Evolutionary conservation across 2,888 invertebrate species (phyloP), one percentile per base, ranked within the genome.

Genomic region (Globia sparganii): DNA sequence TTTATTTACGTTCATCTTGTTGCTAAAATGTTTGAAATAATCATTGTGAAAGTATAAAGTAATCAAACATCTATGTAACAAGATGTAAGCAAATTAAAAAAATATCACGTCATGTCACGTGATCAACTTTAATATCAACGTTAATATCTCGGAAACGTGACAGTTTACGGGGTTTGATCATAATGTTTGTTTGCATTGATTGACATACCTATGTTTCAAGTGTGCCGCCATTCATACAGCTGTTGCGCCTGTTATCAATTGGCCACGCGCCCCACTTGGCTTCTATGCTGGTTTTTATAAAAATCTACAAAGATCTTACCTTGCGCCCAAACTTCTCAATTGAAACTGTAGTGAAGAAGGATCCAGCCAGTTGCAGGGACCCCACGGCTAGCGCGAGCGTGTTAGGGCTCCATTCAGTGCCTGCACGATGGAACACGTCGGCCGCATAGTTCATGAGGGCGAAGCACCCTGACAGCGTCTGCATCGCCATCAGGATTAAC

Each of bases 391-490:
- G 88, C 0, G 95, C 93, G 49, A 95, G 86, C 11, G 90, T 91
- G 90, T 95, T 93, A 40, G 95, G 93, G 83, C 97, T 97, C 97
- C 97, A 97, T 91, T 94, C 92, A 85, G 96, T 95, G 93, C 97
- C 97, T 83, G 97, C 93, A 25, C 94, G 88, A 8, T 82, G 58
- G 91, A 97, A 97, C 84, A 96, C 93, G 74, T 94, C 93, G 0
- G 94, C 91, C 3, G 95, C 95, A 87, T 94, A 95, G 90, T 94
- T 94, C 93, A 95, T 94, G 70, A 95, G 93, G 77, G 95, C 95
- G 91, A 95, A 96, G 90, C 94, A 93, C 79, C 95, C 95, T 0
- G 94, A 94, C 13, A 95, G 90, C 0, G 95, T 94, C 86, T 95
- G 95, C 90, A 95, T 93, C 4, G 91, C 93, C 93, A 94, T 94